These are phyloP conservation scores for Cepaea nemoralis DNA, from an alignment of 1,140 invertebrate genomes.

Conservation along the genomic window DNA sequence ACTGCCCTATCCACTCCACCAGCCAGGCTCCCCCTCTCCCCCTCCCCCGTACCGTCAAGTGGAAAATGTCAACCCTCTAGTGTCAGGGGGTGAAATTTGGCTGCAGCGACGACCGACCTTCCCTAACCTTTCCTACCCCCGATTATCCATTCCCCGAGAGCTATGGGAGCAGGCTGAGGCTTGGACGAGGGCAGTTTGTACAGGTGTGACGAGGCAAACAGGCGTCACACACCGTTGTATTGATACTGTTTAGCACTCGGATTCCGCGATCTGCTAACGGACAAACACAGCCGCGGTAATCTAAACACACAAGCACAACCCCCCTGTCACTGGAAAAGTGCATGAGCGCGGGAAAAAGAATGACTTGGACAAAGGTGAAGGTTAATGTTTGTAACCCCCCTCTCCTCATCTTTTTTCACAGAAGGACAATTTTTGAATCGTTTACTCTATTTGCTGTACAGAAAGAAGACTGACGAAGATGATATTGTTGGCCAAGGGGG, in stretches of 20 bases:
- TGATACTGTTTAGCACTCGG: constrained; percentile 12
- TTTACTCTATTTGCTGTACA: background rate
- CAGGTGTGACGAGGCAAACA: constrained; percentile 17
- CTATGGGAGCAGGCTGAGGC: background rate
- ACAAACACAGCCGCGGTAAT: constrained; percentile 3
- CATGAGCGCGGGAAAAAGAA: background rate
- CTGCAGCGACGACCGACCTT: background rate
- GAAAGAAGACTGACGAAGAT: background rate
- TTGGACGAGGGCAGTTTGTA: constrained; percentile 3
- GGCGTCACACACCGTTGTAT: background rate
- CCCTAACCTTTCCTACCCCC: background rate
- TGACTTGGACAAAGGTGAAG: background rate
- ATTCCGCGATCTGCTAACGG: constrained; percentile 4
- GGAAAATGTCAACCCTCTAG: background rate
- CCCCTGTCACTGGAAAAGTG: constrained; percentile 2
- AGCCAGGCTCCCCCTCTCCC: too few species aligned
- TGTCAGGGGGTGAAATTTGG: constrained; percentile 9
- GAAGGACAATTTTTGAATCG: background rate
- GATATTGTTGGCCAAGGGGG: background rate
- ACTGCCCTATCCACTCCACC: too few species aligned
- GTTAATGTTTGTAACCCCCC: background rate
- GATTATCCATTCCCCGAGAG: background rate
- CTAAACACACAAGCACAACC: constrained; percentile 8
- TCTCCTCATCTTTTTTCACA: too few species aligned
- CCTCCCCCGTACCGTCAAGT: too few species aligned